These are phyloP conservation scores for Nymphicus hollandicus DNA, from an alignment of 2,113 vertebrate species.

Conservation along the genomic window DNA sequence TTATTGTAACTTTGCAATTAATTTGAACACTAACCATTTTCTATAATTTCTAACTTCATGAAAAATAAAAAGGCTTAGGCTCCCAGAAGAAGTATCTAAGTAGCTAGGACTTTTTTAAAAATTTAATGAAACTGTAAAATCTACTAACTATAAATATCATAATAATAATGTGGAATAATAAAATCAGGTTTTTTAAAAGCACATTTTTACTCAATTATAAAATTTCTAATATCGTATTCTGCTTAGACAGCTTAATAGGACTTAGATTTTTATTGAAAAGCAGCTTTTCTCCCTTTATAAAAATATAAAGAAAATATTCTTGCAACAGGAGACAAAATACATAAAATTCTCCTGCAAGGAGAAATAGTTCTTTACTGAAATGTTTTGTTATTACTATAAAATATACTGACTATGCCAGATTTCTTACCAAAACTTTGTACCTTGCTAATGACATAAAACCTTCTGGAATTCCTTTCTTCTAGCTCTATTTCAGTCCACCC, in stretches of 20 bases:
- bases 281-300: background rate
- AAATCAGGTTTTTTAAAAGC: background rate
- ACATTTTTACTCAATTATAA: background rate
- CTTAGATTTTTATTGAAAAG: background rate
- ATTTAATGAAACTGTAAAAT: background rate
- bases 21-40: background rate
- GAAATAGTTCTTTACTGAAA: background rate
- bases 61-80: background rate
- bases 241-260: background rate
- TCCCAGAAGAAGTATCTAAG: background rate
- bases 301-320: background rate
- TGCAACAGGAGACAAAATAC: background rate
- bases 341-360: background rate
- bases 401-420: background rate
- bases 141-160: background rate
- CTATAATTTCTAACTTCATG: background rate
- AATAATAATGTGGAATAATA: background rate
- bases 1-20: background rate
- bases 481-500: background rate
- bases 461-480: background rate
- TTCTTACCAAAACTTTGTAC: background rate
- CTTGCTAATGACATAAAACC: background rate
- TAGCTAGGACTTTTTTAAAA: background rate
- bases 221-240: background rate
- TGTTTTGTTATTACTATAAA: background rate